Evolutionary conservation across 2,888 invertebrate species (phyloP).

Genomic region (Caenorhabditis doughertyi): DNA sequence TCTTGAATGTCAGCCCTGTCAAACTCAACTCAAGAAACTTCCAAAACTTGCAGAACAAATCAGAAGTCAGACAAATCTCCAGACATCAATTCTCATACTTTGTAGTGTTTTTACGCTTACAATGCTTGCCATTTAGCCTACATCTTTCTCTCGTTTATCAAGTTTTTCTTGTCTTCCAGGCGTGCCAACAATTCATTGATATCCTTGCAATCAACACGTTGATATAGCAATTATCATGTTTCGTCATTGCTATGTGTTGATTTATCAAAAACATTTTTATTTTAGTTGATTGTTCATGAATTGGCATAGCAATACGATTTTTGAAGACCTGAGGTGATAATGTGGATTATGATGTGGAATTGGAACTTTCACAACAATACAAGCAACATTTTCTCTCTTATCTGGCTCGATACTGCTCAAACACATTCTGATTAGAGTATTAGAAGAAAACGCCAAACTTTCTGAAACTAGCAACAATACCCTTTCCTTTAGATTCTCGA

Average conservation of each 20-base stretch:
- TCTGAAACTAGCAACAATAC: neutral
- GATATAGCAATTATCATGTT: neutral
- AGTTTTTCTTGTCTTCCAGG: constrained; percentile 28
- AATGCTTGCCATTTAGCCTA: neutral
- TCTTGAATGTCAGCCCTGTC: neutral
- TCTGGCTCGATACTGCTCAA: too few relatives aligned
- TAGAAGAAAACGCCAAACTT: too few relatives aligned
- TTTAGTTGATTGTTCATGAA: neutral
- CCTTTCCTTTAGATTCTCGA: neutral
- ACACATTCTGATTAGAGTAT: too few relatives aligned
- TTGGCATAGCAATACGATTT: neutral
- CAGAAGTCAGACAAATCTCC: neutral
- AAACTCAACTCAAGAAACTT: too few relatives aligned
- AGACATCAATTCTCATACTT: constrained; percentile 16
- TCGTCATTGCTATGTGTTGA: constrained; percentile 9
- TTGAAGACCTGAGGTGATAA: neutral
- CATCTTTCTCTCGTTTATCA: constrained; percentile 16
- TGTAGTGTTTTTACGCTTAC: constrained; percentile 9
- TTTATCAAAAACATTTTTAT: constrained; percentile 3
- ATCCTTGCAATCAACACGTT: constrained; percentile 17
- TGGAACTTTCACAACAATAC: too few relatives aligned
- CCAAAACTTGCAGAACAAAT: too few relatives aligned
- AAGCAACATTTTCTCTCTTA: too few relatives aligned
- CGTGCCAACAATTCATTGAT: constrained; percentile 36
- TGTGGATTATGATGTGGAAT: neutral